Evolutionary conservation across 2,888 invertebrate genomes (phyloP), one percentile per base, ranked within the genome.

Genomic region (Nephrotoma guestfalica): DNA sequence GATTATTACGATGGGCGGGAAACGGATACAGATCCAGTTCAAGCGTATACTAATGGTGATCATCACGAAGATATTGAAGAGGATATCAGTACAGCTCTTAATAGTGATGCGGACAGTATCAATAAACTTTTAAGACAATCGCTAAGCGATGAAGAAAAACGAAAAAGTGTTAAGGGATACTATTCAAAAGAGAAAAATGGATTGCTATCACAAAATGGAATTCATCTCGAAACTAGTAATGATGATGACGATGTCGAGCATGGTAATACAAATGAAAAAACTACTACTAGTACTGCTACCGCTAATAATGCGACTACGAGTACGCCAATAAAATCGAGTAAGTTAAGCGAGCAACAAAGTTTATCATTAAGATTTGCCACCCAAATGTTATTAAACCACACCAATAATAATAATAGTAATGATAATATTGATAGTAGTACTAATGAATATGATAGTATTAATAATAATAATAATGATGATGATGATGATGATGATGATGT

Each of bases 61-160:
- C 45, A 87, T 86, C 42, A 86, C 57, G 41, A 87, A 86, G 71
- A 57, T 45, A 86, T 85, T 86, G 42, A 47, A 13, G 87, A 87
- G 42, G 87, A 87, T 86, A 88, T 88, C 71, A 88, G 88, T 83
- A 88, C 87, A 85, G 88, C 88, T 86, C 18, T 30, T 30, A 71
- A 71, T 71, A 71, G 13, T 71, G 71, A 71, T 71, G 11, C 71
- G 11, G 9, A 71, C 30, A 71, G 30, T 71, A 18, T 71, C 9
- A 71, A 71, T 30, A 18, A 71, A 71, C 87, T 89, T 7, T 87
- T 90, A 83, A 89, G 89, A 86, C 90, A 92, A 87, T 93, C 93
- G 9, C 89, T 94, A 86, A 93, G 93, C 89, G 94, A 94, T 89
- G 94, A 94, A 88, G 93, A 94, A 88, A 94, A 94, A 88, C 90